Conservation (phyloP, 2,113 vertebrate species). For the Steatornis caripensis region DNA sequence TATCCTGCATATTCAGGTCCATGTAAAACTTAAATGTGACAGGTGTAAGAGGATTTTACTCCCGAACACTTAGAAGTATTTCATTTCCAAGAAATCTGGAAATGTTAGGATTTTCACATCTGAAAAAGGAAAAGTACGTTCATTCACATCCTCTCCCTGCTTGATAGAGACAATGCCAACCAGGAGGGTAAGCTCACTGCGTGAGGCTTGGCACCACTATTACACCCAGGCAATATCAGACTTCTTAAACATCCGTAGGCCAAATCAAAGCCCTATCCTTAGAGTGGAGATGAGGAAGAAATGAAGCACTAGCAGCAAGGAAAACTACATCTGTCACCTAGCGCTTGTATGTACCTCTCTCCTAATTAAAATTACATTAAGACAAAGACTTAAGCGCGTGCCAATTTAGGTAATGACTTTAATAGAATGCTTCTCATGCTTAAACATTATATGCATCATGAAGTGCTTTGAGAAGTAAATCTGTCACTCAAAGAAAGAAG, state of each 20-base stretch:
- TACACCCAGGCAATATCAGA: not conserved
- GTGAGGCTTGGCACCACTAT: rapidly evolving
- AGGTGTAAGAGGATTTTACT: not conserved
- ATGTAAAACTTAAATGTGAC: not conserved
- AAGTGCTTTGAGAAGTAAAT: not conserved
- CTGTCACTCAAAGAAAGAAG: not conserved
- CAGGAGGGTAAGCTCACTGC: not conserved
- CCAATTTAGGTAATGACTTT: not conserved
- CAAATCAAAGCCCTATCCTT: not conserved
- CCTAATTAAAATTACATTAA: not conserved
- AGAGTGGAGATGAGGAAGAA: not conserved
- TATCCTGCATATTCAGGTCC: not conserved
- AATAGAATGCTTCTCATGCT: not conserved
- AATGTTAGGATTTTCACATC: not conserved
- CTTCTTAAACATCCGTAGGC: not conserved
- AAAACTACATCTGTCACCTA: not conserved
- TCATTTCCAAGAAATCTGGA: not conserved
- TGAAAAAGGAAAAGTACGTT: not conserved
- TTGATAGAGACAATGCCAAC: not conserved
- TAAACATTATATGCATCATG: not conserved
- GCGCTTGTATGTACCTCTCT: not conserved
- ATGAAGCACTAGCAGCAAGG: not conserved
- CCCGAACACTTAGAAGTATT: not conserved
- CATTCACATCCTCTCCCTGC: not conserved
- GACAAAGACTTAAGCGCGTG: not conserved